phyloP scores from a whole-genome alignment of 2,797 vertebrate species.

The Tinamus major region DNA sequence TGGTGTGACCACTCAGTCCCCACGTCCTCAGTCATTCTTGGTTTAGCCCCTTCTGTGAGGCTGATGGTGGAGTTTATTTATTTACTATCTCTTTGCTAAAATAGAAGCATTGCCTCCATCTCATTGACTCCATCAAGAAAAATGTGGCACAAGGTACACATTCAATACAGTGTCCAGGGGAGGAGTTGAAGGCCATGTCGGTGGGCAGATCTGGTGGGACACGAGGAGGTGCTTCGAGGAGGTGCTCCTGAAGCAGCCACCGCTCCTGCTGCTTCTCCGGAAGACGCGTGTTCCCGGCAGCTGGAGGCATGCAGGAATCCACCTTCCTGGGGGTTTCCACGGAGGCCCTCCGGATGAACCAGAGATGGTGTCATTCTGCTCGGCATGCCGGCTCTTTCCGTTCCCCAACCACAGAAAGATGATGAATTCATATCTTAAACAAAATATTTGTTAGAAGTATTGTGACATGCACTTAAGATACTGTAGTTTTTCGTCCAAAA shows the following conservation, averaged over 20 bases:
- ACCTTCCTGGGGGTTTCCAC: background rate
- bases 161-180: background rate
- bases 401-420: background rate
- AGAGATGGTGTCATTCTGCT: background rate
- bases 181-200: background rate
- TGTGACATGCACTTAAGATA: background rate
- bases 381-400: background rate
- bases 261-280: background rate
- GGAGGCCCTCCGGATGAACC: background rate
- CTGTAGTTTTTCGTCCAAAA: background rate
- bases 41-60: background rate
- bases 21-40: background rate
- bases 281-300: background rate
- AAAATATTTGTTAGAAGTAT: background rate
- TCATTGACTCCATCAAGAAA: background rate
- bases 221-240: background rate
- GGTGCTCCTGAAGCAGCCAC: background rate
- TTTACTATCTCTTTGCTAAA: background rate
- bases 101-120: background rate
- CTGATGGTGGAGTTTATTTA: background rate
- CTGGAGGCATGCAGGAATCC: background rate
- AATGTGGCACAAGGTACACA: background rate
- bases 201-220: rapidly evolving
- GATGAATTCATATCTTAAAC: background rate
- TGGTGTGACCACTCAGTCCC: conserved; percentile 15